These are phyloP conservation scores for Metallyticus violacea DNA, from an alignment of 2,888 invertebrate genomes.

Conservation along the genomic window DNA sequence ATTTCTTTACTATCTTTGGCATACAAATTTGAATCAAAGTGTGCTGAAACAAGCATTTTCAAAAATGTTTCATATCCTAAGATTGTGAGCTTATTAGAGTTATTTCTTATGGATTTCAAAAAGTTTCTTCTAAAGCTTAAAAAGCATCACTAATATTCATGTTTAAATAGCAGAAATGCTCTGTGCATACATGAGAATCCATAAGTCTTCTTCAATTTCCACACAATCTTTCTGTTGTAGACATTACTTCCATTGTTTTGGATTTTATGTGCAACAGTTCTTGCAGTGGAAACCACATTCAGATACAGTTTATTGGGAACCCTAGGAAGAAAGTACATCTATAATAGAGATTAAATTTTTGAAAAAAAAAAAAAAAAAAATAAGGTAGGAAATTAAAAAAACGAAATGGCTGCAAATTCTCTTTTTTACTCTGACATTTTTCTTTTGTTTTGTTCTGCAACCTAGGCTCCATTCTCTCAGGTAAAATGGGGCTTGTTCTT, in stretches of 20 bases:
- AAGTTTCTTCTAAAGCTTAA: too few species aligned
- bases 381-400: constrained; percentile 7
- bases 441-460: constrained; percentile 35
- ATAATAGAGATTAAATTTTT: neutral
- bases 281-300: neutral
- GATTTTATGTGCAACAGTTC: neutral
- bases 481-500: constrained; percentile 67
- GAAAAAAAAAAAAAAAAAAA: neutral
- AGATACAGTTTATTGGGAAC: neutral
- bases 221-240: too few species aligned
- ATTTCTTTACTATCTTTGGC: too few species aligned
- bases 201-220: neutral
- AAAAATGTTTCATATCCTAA: too few species aligned
- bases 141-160: too few species aligned
- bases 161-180: too few species aligned
- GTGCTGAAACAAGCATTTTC: too few species aligned
- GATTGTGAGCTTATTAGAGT: too few species aligned
- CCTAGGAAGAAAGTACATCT: neutral
- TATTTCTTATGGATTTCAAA: too few species aligned
- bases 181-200: too few species aligned
- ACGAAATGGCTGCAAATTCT: constrained; percentile 18
- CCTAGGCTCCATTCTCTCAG: constrained; percentile 69
- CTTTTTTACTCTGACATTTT: constrained; percentile 27
- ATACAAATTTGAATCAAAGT: too few species aligned
- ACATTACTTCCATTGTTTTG: neutral